Percentiles rank a stretch among this genome's conserved stretches.
phyloP scores from a whole-genome alignment of 2,888 invertebrate species.

The Acanthosepion esculentum region DNA sequence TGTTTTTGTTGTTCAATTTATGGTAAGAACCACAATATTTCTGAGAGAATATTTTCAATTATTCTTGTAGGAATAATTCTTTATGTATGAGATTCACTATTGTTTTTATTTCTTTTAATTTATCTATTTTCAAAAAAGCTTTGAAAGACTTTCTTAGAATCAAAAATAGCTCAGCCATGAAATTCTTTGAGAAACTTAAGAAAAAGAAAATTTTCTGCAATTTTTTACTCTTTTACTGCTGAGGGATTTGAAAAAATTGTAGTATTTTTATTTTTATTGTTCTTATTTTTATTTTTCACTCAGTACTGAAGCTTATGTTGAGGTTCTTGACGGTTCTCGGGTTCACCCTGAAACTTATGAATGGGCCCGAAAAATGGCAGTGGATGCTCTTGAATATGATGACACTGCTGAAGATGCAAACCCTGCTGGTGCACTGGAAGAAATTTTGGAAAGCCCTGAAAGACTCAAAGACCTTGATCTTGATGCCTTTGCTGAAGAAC shows the following conservation, averaged over 20 bases:
- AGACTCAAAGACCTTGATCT: conserved; percentile 95
- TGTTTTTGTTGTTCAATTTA: neutral
- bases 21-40: neutral
- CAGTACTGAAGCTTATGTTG: conserved; percentile 91
- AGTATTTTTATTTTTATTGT: neutral
- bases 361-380: conserved; percentile 99
- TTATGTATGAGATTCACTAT: no score
- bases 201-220: neutral
- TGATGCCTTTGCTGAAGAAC: conserved; percentile 97
- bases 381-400: conserved; percentile 98
- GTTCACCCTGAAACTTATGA: conserved; percentile 99
- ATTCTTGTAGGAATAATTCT: no score
- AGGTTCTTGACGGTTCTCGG: conserved; percentile 96
- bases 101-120: no score
- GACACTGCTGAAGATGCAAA: conserved; percentile 88
- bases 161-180: no score
- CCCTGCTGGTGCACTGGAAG: conserved; percentile 96
- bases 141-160: no score
- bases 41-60: no score
- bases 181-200: neutral
- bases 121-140: no score
- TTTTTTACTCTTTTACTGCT: neutral
- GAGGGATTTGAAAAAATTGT: neutral
- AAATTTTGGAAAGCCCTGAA: conserved; percentile 96
- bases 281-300: neutral